A percentile compares a stretch with the other conserved stretches of the same genome.
Conservation (phyloP, 2,888 invertebrate species). For the Rhogogaster chlorosoma region DNA sequence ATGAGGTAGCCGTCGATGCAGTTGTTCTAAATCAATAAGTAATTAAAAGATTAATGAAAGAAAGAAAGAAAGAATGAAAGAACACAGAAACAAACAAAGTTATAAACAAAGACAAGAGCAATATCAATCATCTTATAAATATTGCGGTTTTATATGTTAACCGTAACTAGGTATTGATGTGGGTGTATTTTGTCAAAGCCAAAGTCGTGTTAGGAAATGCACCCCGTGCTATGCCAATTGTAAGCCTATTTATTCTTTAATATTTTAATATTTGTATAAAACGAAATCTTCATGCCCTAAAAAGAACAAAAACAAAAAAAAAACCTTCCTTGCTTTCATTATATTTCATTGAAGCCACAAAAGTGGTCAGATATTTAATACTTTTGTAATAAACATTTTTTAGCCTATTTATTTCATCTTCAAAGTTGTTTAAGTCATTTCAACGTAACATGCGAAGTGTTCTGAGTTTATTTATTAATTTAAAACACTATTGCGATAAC, state of each 20-base stretch:
- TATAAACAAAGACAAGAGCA: constrained; percentile 61
- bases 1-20: constrained; percentile 73
- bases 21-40: constrained; percentile 58
- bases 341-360: constrained; percentile 5
- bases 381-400: neutral
- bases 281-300: neutral
- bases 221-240: constrained; percentile 54
- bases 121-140: constrained; percentile 65
- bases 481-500: constrained; percentile 14
- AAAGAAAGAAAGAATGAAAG: constrained; percentile 22
- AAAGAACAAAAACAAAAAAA: neutral
- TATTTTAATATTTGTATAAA: constrained; percentile 59
- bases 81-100: constrained; percentile 34
- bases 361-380: constrained; percentile 18
- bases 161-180: constrained; percentile 64
- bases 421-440: neutral
- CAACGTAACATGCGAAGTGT: neutral
- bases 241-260: constrained; percentile 65
- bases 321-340: neutral
- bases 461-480: neutral
- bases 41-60: constrained; percentile 50
- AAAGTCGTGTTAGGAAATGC: constrained; percentile 61
- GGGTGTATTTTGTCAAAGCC: constrained; percentile 64
- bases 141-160: constrained; percentile 71
- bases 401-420: neutral